Evolutionary conservation across 2,113 vertebrate species (phyloP).

Genomic region (Rafetus swinhoei): DNA sequence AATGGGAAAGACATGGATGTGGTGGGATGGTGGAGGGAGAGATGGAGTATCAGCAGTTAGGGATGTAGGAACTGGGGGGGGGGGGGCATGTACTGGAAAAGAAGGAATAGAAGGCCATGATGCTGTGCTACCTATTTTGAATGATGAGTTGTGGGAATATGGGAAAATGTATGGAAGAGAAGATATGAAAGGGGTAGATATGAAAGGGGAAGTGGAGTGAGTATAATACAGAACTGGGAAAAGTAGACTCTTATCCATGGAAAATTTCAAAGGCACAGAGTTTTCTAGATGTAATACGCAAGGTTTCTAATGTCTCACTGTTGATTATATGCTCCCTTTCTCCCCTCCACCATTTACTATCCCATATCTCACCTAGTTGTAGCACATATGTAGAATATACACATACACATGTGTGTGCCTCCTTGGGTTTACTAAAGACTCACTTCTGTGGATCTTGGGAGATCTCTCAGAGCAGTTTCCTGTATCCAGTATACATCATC

Average conservation of each 20-base stretch:
- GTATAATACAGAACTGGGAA: not conserved
- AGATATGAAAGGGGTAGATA: not conserved
- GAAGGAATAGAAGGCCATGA: not conserved
- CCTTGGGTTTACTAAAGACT: not conserved
- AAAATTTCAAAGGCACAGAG: not conserved
- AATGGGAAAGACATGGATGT: not conserved
- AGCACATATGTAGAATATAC: not conserved
- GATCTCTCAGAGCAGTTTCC: not conserved
- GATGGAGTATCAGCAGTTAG: not conserved
- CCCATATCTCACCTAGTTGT: rapidly evolving
- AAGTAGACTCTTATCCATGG: not conserved
- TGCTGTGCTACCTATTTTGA: not conserved
- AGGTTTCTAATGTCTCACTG: not conserved
- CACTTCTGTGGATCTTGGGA: not conserved
- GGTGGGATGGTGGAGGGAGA: not conserved
- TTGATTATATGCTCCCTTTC: rapidly evolving
- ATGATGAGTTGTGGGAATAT: not conserved
- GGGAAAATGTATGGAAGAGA: not conserved
- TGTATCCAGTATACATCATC: not conserved
- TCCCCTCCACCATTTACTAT: not conserved
- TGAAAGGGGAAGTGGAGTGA: not conserved
- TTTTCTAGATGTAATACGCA: not conserved
- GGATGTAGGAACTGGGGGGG: not conserved
- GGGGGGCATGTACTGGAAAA: not conserved
- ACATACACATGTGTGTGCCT: not conserved